Evolutionary conservation across 1,140 invertebrate species (phyloP), one percentile per base, ranked within the genome.

Genomic region (Chrysoperla carnea): DNA sequence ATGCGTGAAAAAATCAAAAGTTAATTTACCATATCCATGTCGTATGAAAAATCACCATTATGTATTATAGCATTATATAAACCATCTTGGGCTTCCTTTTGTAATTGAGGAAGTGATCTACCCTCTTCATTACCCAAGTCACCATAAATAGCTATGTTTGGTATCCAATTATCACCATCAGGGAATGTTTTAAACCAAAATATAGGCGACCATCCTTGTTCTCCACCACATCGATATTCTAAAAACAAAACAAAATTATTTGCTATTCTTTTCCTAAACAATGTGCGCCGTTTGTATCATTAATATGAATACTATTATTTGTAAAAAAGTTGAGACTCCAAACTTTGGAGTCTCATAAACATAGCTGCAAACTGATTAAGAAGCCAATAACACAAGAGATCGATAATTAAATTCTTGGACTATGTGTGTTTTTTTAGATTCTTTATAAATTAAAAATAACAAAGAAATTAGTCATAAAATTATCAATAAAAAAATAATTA

Each of bases 11-110:
- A 36, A 23, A 44, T n/a, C 2, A 29, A 23, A 23, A 2, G 9
- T 14, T 8, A 17, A 54, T 66, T n/a, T 23, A 23, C 17, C 17
- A 23, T 58, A 50, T 78, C 58, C 72, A 86, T 74, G 49, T 85
- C 73, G 56, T 85, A 86, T 0, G 81, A 81, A 62, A 85, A 73
- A 61, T 81, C 78, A 8, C 80, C 81, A 36, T 82, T 73, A 59
- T 84, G 81, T 45, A 84, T 59, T 29, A 78, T 68, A 37, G 71
- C 69, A 60, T 84, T 76, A 50, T 77, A 80, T 37, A 68, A 55
- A 33, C 68, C 72, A 35, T 58, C 55, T 45, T 75, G 66, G 0
- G 69, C 64, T 47, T 83, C 80, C 46, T 70, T 50, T 46, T 78
- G 72, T 7, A 84, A 53, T 36, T 68, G 52, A 0, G 68, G 57